These are phyloP conservation scores for Lutjanus argentimaculatus DNA, from an alignment of 2,797 vertebrate genomes.

Conservation along the genomic window DNA sequence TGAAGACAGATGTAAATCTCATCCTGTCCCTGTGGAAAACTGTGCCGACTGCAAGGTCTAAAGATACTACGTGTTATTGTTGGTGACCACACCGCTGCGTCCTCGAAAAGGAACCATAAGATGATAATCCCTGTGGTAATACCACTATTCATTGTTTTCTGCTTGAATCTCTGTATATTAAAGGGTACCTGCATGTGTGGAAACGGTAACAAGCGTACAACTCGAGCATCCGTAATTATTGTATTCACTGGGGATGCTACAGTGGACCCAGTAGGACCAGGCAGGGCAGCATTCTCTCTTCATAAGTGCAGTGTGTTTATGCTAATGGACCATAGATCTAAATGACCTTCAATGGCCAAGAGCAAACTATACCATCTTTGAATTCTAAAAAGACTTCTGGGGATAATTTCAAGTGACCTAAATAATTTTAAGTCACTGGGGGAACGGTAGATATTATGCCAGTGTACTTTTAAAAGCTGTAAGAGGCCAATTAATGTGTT, in stretches of 20 bases:
- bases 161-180: conserved; percentile 59
- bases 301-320: conserved; percentile 68
- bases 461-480: conserved; percentile 66
- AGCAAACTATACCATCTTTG: conserved; percentile 74
- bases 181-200: conserved; percentile 59
- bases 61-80: conserved; percentile 50
- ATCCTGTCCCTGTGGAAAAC: conserved; percentile 42
- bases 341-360: conserved; percentile 80
- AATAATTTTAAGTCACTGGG: conserved; percentile 73
- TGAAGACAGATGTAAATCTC: conserved; percentile 52
- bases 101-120: conserved; percentile 51
- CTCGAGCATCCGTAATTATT: conserved; percentile 66
- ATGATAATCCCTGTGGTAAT: conserved; percentile 65
- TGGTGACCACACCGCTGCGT: conserved; percentile 43
- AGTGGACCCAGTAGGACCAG: conserved; percentile 58
- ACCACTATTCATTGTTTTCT: conserved; percentile 51
- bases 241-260: conserved; percentile 65
- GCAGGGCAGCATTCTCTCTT: conserved; percentile 53
- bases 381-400: conserved; percentile 76
- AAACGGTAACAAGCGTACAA: conserved; percentile 59
- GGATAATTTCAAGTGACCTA: conserved; percentile 78
- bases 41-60: conserved; percentile 30
- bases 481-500: conserved; percentile 72
- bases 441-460: conserved; percentile 53
- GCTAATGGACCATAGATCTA: conserved; percentile 75